These are phyloP conservation scores for Trichopoda pennipes DNA, from an alignment of 2,888 invertebrate species.

Conservation along the genomic window DNA sequence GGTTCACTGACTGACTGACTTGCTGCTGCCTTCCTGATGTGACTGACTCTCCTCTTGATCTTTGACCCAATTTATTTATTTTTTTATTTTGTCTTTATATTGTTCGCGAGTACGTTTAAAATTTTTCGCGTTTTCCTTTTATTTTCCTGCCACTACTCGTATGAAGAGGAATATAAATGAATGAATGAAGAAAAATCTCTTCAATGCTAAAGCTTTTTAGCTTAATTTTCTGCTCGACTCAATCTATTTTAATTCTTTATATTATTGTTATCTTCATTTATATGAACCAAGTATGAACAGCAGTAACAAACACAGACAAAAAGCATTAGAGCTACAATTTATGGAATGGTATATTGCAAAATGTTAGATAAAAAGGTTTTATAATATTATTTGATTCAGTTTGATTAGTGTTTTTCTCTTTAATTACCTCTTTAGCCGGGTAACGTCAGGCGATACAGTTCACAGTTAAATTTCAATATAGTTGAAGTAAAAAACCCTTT, in stretches of 20 bases:
- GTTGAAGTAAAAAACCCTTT: too few relatives aligned
- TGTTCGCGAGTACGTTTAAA: slow-evolving; percentile 44
- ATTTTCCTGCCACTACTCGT: background rate
- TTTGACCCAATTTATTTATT: slow-evolving; percentile 71
- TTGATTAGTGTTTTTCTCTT: too few relatives aligned
- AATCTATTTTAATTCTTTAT: slow-evolving; percentile 66
- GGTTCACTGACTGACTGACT: slow-evolving; percentile 32
- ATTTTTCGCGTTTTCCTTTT: slow-evolving; percentile 19
- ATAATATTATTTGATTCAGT: too few relatives aligned
- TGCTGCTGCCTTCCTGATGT: slow-evolving; percentile 50
- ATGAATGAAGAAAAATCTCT: slow-evolving; percentile 56
- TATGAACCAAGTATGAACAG: slow-evolving; percentile 20
- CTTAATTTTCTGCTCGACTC: slow-evolving; percentile 68
- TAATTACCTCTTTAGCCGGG: too few relatives aligned
- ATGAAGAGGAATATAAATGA: slow-evolving; percentile 35
- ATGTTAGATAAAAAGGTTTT: background rate
- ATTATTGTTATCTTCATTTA: slow-evolving; percentile 65
- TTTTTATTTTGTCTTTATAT: slow-evolving; percentile 56
- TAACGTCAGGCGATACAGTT: too few relatives aligned
- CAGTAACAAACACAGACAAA: background rate
- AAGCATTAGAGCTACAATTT: slow-evolving; percentile 14
- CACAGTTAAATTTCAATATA: too few relatives aligned
- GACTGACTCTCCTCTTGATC: slow-evolving; percentile 70
- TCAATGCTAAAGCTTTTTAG: slow-evolving; percentile 62
- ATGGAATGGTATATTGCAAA: slow-evolving; percentile 1